These are phyloP conservation scores for Oithona nana DNA, from an alignment of 2,888 invertebrate species.

Conservation along the genomic window DNA sequence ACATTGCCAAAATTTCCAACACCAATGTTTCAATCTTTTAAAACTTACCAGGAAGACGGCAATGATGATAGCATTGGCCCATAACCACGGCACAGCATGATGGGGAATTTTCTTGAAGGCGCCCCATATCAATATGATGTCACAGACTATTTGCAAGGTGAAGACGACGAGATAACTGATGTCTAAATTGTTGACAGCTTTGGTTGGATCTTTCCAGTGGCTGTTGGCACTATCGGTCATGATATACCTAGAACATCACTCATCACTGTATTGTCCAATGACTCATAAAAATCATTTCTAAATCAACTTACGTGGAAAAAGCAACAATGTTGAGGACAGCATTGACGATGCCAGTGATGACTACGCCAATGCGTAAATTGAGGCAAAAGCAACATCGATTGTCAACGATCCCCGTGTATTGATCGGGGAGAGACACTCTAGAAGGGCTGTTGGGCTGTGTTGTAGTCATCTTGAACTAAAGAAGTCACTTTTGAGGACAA, in stretches of 20 bases:
- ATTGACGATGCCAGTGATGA: conserved; percentile 8
- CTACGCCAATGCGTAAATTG: neutral
- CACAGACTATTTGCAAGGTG: neutral
- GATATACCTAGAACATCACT: neutral
- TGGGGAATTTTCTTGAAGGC: conserved; percentile 16
- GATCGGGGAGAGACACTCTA: neutral
- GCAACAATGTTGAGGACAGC: neutral
- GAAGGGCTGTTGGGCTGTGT: no score
- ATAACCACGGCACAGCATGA: conserved; percentile 14
- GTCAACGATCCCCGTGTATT: neutral
- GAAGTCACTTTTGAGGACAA: neutral
- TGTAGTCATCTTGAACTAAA: no score
- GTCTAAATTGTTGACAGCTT: neutral
- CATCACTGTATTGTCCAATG: neutral
- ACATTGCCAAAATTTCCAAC: neutral
- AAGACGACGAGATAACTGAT: neutral
- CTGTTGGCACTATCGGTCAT: neutral
- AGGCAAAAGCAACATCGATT: conserved; percentile 16
- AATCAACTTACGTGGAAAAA: neutral
- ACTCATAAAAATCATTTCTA: neutral
- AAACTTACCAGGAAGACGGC: conserved; percentile 7
- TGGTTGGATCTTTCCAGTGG: neutral
- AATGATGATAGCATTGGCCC: conserved; percentile 11
- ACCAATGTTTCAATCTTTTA: neutral
- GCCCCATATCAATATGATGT: conserved; percentile 5